Base-by-base conservation (phyloP, 1,140 invertebrate genomes). In the Drosophila tsacasi region DNA sequence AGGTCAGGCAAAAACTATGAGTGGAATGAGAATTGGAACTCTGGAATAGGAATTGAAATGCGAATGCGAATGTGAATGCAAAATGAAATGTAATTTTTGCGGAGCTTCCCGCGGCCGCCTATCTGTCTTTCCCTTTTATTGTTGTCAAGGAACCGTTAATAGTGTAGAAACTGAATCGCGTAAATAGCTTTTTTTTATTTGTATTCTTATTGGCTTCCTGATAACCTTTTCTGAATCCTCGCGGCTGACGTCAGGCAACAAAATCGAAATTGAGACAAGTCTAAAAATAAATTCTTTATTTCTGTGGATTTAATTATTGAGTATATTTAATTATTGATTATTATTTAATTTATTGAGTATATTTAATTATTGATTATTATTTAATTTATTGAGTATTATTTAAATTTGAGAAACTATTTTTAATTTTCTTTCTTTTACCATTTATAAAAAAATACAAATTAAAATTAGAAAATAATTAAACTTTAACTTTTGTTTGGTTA, bases 171-270 rank as follows among this genome's bases (percentile, higher is more conserved):
- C 35, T n/a, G 27, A 50, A 49, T 47, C n/a, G 61, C 47, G 46
- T 39, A 54, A 50, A 65, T 35, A 23, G 37, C 25, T 10, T 44
- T 37, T 44, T 37, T 21, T 49, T 49, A 4, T 49, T 49, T 30
- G 12, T 52, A 13, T 21, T 67, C 21, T 37, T 35, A 44, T 66
- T 44, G 10, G n/a, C 23, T 46, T 66, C 15, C 19, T 67, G 67
- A 71, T 71, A 71, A 71, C 67, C 54, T 54, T 67, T 66, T n/a
- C 66, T 66, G 65, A 64, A 68, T 46, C 13, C 35, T 39, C 44
- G 19, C 21, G 37, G 21, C 60, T 69, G 67, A 71, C 67, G 62
- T 54, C 49, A 67, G 32, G 19, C 52, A 55, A 23, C 19, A 17
- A 35, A 25, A 30, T 32, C 9, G 17, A 65, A 65, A 35, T 21